Evolutionary conservation across 2,797 vertebrate species (phyloP).

Genomic region (Botia kubotai): DNA sequence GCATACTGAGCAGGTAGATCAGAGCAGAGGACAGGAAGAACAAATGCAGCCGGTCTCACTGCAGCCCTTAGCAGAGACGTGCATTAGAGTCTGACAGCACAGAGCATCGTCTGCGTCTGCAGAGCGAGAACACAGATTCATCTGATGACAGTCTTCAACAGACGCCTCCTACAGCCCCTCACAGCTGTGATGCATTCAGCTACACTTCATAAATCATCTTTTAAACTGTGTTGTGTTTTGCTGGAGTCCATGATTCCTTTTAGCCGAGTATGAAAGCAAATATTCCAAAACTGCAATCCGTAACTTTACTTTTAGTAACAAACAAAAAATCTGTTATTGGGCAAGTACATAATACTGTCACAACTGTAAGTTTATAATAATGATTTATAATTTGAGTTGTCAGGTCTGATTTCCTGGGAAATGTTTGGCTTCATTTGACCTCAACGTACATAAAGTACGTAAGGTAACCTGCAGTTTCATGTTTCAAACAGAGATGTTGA

Average conservation of each 20-base stretch:
- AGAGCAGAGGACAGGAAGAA: constrained; percentile 40
- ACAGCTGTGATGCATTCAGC: constrained; percentile 4
- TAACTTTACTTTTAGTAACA: no score
- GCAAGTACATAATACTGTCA: not conserved
- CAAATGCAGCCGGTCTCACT: constrained; percentile 46
- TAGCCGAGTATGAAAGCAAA: not conserved
- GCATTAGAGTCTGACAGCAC: constrained; percentile 13
- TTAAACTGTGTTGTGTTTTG: not conserved
- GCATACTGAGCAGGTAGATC: constrained; percentile 52
- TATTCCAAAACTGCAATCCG: not conserved
- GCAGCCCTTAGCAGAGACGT: constrained; percentile 6
- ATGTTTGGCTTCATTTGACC: no score
- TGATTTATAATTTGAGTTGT: no score
- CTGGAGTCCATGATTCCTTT: not conserved
- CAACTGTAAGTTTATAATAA: no score
- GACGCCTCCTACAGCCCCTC: constrained; percentile 3
- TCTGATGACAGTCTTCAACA: constrained; percentile 11
- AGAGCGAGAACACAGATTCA: constrained; percentile 12
- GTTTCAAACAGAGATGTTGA: constrained; percentile 1
- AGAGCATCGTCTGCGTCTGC: constrained; percentile 28
- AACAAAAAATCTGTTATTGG: not conserved
- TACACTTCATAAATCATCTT: constrained; percentile 20
- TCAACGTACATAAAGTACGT: no score
- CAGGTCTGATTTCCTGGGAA: no score
- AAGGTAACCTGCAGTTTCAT: no score